phyloP scores from a whole-genome alignment of 1,140 invertebrate genomes.

The Dufourea novaeangliae region DNA sequence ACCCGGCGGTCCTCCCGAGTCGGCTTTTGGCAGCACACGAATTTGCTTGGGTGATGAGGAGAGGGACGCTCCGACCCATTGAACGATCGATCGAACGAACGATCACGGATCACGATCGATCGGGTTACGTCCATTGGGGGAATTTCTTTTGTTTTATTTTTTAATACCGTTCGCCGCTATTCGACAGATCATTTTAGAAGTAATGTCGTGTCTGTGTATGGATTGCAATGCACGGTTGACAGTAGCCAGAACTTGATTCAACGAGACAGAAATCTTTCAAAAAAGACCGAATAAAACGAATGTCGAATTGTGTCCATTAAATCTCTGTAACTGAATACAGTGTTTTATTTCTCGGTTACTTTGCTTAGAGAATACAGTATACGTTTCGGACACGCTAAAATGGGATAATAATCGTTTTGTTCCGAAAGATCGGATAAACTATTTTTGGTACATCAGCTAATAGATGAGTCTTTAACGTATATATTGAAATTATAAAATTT shows the following conservation, averaged over 20 bases:
- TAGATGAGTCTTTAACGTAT: no score
- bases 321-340: no score
- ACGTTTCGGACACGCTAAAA: no score
- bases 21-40: constrained; percentile 75
- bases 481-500: no score
- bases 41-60: constrained; percentile 80
- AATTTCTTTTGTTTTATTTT: background rate
- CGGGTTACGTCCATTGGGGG: background rate
- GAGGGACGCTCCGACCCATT: constrained; percentile 10
- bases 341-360: no score
- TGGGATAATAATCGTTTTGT: no score
- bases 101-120: background rate
- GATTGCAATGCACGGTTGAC: background rate
- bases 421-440: no score
- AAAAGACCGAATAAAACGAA: no score
- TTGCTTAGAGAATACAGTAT: no score
- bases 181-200: background rate
- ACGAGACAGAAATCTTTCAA: no score
- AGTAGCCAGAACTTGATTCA: background rate
- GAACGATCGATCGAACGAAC: background rate
- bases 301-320: no score
- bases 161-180: background rate
- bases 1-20: constrained; percentile 65
- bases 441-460: no score
- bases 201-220: background rate